Evolutionary conservation across 2,113 vertebrate species (phyloP), one percentile per base, ranked within the genome.

Genomic region (Atractosteus spatula): DNA sequence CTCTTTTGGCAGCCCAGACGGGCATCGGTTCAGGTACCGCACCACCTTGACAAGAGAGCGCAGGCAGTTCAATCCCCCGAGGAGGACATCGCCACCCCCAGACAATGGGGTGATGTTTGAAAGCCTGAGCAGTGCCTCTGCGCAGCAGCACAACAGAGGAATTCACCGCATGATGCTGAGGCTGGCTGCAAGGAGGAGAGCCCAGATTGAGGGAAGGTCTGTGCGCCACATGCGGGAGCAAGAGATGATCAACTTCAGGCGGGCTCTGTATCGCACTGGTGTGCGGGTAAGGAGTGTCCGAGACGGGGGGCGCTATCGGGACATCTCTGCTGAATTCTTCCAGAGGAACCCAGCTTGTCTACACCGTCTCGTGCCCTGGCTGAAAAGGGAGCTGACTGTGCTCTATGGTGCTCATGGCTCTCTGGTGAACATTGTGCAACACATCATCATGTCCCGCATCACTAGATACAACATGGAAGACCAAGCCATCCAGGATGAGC

Each of bases 311-410:
- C 95, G 95, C 2, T 95, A 91, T 8, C 77, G 96, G 13, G 94
- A 99, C 71, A 94, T 92, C 64, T 95, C 97, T 0, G 94, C 97
- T 0, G 94, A 96, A 71, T 99, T 99, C 77, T 99, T 96, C 61
- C 88, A 87, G 67, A 89, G 81, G 76, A 99, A 99, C 80, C 94
- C 96, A 0, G 96, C 96, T 29, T 98, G 97, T 77, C 91, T 99
- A 17, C 97, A 99, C 72, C 90, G 97, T 68, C 78, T 98, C 72
- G 83, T 97, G 41, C 94, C 97, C 0, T 99, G 96, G 96, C 8
- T 99, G 65, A 97, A 96, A 76, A 86, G 96, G 43, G 96, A 98
- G 73, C 92, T 98, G 0, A 83, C 85, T 0, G 96, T 97, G 44
- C 85, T 99, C 0, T 97, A 96, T 44, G 97, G 97, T 41, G 82